Base-by-base conservation (phyloP, 2,113 vertebrate species). In the Zapornia atra region DNA sequence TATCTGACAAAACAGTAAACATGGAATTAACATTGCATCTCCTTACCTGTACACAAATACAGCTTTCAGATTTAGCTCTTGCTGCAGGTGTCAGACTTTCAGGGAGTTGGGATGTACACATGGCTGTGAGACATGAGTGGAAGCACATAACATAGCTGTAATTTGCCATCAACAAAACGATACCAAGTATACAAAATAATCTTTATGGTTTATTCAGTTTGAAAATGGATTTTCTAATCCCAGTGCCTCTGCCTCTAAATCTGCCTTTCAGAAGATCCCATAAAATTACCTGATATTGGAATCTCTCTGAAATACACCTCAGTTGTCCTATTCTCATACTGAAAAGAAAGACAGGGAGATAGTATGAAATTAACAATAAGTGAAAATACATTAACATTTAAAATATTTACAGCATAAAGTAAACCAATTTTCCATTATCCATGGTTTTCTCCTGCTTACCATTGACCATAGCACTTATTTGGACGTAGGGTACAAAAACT, bases 291-390 rank as follows among this genome's bases (percentile, higher is more conserved):
- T 88, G n/a, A 31, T 78, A 28, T 26, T 92, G 22, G 71, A 92
- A 68, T 68, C 29, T 57, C 38, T 81, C 31, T 84, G 56, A 93
- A 88, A 90, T 77, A 81, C 24, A 57, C 34, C 11, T 63, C 66
- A n/a, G 15, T 5, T 76, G 63, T 87, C 11, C 36, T 78, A 72
- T 68, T 95, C 53, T 89, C n/a, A 79, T 57, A 79, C 15, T 57
- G 56, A 93, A 96, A 93, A 46, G 40, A 90, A 92, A 77, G 16
- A 53, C 25, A 51, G 36, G 57, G 21, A 82, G 21, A 73, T 66
- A 19, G 28, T 53, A 92, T 34, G 53, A 48, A 94, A 82, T 78
- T 71, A 88, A 68, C 8, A 91, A 77, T 44, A 86, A 56, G 57
- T 46, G 4, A 87, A 76, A 76, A n/a, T 42, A 31, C 6, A 13